Conservation (phyloP, 2,888 invertebrate species). For the Agrotis ipsilon region DNA sequence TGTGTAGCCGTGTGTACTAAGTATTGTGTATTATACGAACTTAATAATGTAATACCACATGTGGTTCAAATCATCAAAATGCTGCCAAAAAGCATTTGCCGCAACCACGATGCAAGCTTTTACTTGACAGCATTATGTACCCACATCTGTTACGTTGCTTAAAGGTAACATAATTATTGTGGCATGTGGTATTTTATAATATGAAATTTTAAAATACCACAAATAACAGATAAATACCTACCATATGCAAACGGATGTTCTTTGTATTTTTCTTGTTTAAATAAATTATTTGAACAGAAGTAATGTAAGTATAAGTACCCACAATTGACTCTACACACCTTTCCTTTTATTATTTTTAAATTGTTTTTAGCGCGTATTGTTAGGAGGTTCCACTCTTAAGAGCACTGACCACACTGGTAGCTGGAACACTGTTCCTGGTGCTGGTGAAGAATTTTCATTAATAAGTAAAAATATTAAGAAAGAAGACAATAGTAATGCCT, state of each 20-base stretch:
- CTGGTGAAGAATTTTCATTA: too few relatives aligned
- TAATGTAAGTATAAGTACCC: not conserved
- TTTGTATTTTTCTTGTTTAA: not conserved
- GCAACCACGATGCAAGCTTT: not conserved
- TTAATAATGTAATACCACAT: not conserved
- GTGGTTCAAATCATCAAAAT: not conserved
- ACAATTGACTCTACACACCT: not conserved
- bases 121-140: not conserved
- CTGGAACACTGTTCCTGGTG: too few relatives aligned
- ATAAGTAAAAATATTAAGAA: too few relatives aligned
- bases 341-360: not conserved
- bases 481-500: too few relatives aligned
- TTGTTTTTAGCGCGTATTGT: too few relatives aligned
- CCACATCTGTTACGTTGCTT: slow-evolving; percentile 5
- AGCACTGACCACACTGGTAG: too few relatives aligned
- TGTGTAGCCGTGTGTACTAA: too few relatives aligned
- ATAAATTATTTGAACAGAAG: not conserved
- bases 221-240: not conserved
- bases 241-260: not conserved
- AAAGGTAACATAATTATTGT: too few relatives aligned
- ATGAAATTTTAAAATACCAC: not conserved
- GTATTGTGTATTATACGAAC: not conserved
- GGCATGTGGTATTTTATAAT: too few relatives aligned
- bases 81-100: not conserved
- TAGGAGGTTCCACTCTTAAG: too few relatives aligned